Conservation (phyloP, 2,113 vertebrate genomes). For the Campylomormyrus tamandua region DNA sequence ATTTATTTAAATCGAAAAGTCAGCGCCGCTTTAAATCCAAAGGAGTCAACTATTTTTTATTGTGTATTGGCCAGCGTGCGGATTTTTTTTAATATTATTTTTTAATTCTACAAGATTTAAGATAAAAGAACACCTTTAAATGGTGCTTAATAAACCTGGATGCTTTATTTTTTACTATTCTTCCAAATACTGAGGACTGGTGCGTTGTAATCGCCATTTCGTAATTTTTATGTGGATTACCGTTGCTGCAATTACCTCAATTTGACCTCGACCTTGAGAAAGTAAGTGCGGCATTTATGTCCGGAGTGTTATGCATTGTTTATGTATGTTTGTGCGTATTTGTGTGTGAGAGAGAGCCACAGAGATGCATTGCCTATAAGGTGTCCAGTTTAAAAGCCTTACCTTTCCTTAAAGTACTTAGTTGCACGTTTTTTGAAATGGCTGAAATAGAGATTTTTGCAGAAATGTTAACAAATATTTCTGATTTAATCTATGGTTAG, state of each 20-base stretch:
- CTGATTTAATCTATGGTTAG: background rate
- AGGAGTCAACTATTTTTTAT: slow-evolving; percentile 48
- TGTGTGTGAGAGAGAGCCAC: background rate
- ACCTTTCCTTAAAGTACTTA: background rate
- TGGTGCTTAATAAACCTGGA: slow-evolving; percentile 29
- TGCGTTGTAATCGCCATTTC: slow-evolving; percentile 40
- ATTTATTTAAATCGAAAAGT: slow-evolving; percentile 51
- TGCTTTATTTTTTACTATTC: slow-evolving; percentile 38
- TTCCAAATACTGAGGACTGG: slow-evolving; percentile 50
- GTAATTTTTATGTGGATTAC: slow-evolving; percentile 56
- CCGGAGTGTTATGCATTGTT: background rate
- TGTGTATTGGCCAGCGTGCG: slow-evolving; percentile 10
- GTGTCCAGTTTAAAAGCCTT: background rate
- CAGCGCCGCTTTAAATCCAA: slow-evolving; percentile 48
- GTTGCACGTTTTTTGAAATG: slow-evolving; percentile 2
- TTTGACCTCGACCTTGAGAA: slow-evolving; percentile 63
- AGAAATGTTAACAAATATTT: background rate
- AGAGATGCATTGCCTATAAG: background rate
- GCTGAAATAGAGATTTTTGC: background rate
- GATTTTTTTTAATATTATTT: slow-evolving; percentile 13
- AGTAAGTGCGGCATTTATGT: slow-evolving; percentile 52
- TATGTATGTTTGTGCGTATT: background rate
- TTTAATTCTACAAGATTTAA: slow-evolving; percentile 15
- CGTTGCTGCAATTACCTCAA: slow-evolving; percentile 55
- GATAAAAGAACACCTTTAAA: slow-evolving; percentile 26